A percentile compares a stretch with the other conserved stretches of the same genome.
Conservation (phyloP, 1,140 invertebrate genomes). For the Euwallacea similis region DNA sequence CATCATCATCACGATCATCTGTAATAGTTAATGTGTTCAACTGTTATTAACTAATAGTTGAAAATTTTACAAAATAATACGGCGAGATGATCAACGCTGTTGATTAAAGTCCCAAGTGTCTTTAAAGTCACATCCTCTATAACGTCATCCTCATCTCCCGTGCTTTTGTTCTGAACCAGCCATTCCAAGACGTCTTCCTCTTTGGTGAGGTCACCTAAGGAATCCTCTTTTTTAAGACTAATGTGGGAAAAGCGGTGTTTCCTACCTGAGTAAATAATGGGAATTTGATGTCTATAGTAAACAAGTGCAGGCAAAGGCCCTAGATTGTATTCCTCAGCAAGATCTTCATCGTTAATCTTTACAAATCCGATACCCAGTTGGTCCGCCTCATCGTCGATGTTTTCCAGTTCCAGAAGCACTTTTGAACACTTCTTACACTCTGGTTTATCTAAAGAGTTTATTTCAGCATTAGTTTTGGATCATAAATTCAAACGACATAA, state of each 20-base stretch:
- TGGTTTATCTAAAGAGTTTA: constrained; percentile 73
- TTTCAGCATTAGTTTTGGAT: not conserved
- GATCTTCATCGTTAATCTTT: constrained; percentile 88
- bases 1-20: constrained; percentile 76
- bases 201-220: constrained; percentile 79
- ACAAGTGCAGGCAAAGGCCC: constrained; percentile 85
- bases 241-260: constrained; percentile 29
- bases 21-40: not conserved
- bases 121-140: constrained; percentile 92
- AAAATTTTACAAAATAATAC: constrained; percentile 85
- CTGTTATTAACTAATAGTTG: not conserved
- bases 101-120: constrained; percentile 83
- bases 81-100: constrained; percentile 87
- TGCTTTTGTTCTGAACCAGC: constrained; percentile 89
- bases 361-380: constrained; percentile 93
- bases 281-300: constrained; percentile 92
- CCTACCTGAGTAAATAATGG: constrained; percentile 90
- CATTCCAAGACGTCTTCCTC: constrained; percentile 93
- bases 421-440: constrained; percentile 91
- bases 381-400: constrained; percentile 95
- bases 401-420: constrained; percentile 86
- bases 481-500: constrained; percentile 34
- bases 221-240: too few relatives aligned
- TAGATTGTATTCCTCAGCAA: constrained; percentile 91
- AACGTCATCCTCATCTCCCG: constrained; percentile 88